These are phyloP conservation scores for Volucella inflata DNA, from an alignment of 2,888 invertebrate genomes.

Conservation along the genomic window DNA sequence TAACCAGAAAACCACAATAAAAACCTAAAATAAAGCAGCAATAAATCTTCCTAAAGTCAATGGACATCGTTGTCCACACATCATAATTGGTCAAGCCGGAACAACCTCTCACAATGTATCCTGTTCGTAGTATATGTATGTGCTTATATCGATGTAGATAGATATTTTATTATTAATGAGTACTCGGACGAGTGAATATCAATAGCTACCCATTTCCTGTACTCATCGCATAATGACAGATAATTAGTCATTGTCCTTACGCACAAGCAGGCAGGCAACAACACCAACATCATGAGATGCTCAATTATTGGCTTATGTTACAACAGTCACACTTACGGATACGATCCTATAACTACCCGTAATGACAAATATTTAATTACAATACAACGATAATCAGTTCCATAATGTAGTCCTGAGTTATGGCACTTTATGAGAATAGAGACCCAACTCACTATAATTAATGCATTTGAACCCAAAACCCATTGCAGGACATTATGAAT, in stretches of 20 bases:
- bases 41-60: slow-evolving; percentile 32
- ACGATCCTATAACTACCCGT: neutral
- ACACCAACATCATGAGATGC: slow-evolving; percentile 3
- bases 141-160: neutral
- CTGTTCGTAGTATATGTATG: neutral
- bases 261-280: neutral
- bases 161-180: slow-evolving; percentile 45
- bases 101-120: slow-evolving; percentile 33
- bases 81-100: slow-evolving; percentile 38
- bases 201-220: slow-evolving; percentile 36
- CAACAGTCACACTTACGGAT: slow-evolving; percentile 32
- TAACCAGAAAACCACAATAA: no score
- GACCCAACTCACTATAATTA: slow-evolving; percentile 41
- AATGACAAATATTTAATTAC: slow-evolving; percentile 33
- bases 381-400: slow-evolving; percentile 43
- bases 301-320: slow-evolving; percentile 36
- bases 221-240: slow-evolving; percentile 35
- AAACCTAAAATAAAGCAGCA: neutral
- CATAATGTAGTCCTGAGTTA: slow-evolving; percentile 28
- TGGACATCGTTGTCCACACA: slow-evolving; percentile 16
- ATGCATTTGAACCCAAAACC: slow-evolving; percentile 24
- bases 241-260: slow-evolving; percentile 52
- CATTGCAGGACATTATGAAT: slow-evolving; percentile 5
- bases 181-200: slow-evolving; percentile 10
- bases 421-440: slow-evolving; percentile 15